Conservation (phyloP, 2,113 vertebrate species). For the Tichodroma muraria region DNA sequence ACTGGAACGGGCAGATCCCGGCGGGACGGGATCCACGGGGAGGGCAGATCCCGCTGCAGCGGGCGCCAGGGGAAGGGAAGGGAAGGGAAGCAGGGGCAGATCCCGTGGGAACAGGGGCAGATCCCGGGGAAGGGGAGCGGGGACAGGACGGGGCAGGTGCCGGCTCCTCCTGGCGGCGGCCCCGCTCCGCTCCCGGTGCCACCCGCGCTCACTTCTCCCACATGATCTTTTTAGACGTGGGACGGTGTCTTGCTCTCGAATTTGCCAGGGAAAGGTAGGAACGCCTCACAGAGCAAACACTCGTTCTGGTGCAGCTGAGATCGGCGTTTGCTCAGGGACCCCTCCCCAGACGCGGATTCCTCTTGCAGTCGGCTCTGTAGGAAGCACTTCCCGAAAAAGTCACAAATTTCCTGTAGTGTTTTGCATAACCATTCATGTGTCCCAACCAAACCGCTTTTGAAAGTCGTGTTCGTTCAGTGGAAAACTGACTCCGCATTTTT, state of each 20-base stretch:
- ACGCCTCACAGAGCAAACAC: not conserved
- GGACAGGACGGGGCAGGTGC: not conserved
- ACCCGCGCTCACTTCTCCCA: not conserved
- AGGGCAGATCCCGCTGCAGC: too few species aligned
- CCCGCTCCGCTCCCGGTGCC: not conserved
- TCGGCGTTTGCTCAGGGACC: not conserved
- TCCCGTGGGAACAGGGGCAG: too few species aligned
- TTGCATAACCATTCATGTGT: accelerated
- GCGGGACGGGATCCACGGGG: too few species aligned
- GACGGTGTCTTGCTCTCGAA: not conserved
- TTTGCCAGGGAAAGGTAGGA: conserved; percentile 10
- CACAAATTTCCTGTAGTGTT: not conserved
- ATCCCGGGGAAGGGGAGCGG: not conserved
- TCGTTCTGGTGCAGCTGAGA: not conserved
- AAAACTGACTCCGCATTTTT: not conserved
- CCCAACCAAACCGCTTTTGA: accelerated
- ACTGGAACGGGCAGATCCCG: accelerated
- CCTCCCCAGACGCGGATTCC: accelerated
- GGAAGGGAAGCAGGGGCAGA: not conserved
- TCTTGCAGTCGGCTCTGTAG: not conserved
- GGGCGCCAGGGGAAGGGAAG: too few species aligned
- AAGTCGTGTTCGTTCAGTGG: not conserved
- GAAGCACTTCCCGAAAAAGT: not conserved
- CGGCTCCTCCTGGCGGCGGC: conserved; percentile 70
- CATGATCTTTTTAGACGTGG: conserved; percentile 6